Evolutionary conservation across 2,888 invertebrate species (phyloP), one percentile per base, ranked within the genome.

Genomic region (Tiphia femorata): DNA sequence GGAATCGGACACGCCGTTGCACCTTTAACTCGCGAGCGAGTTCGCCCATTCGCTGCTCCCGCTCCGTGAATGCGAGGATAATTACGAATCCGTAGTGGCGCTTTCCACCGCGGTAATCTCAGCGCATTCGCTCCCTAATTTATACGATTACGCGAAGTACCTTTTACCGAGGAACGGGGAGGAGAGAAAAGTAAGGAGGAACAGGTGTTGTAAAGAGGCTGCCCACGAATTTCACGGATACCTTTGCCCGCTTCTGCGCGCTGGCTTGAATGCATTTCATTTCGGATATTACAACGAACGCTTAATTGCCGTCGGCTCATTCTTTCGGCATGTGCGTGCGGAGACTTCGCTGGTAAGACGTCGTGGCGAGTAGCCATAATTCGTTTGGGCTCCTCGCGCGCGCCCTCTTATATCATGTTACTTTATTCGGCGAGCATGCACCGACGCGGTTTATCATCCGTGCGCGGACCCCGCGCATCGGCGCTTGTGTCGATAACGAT

Each of bases 391-490:
- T 35, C 41, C 57, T 46, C 21, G 21, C 17, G 35, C 35, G 23
- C 20, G 29, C 60, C 33, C 62, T 47, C 62, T 64, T 69, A 69
- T 69, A 69, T 67, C 69, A 65, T 49, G 57, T 48, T 53, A 64
- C 48, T 67, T 63, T 67, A 70, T 65, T 70, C 54, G 50, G 35
- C 52, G 63, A 59, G 70, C 64, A 70, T 67, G 67, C 61, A 12
- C 19, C 58, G 54, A 37, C 48, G 46, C 70, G 52, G 59, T 70
- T 65, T 63, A 70, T 70, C 70, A 70, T 67, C 33, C 49, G 10
- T 27, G 10, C 44, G 27, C 25, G 57, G 55, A 48, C 41, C 55
- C 43, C 37, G 46, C 46, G 38, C 44, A 53, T 43, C 56, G 49
- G 41, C 41, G 25, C 23, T 48, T 61, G 63, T 54, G 58, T 60